Conservation (phyloP, 35 echinoderm and acorn worm species). For the Strongylocentrotus purpuratus region DNA sequence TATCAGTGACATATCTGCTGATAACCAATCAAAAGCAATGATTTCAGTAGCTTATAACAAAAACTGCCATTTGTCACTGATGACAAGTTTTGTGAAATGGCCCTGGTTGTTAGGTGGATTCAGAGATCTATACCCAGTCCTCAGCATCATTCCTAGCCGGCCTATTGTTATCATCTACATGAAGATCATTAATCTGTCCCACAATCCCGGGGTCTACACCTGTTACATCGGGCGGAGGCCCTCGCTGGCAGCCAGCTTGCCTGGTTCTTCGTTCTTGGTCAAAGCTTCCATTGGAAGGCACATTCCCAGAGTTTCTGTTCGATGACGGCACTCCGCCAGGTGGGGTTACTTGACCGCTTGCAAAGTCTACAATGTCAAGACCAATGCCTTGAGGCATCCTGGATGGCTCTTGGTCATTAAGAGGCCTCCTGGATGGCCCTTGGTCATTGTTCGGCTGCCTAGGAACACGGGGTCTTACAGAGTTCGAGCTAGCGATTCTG, state of each 20-base stretch:
- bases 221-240: constrained; percentile 25
- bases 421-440: not conserved
- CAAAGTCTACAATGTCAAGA: constrained; percentile 8
- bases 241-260: not conserved
- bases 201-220: constrained; percentile 9
- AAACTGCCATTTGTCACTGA: too few species aligned
- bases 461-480: not conserved
- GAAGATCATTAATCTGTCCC: not conserved
- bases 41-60: too few species aligned
- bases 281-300: not conserved
- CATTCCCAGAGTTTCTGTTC: not conserved
- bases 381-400: not conserved
- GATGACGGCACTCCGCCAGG: not conserved
- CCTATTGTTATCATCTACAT: not conserved
- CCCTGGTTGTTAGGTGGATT: too few species aligned
- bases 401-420: not conserved
- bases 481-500: not conserved
- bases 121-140: constrained; percentile 6
- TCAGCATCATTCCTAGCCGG: not conserved
- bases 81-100: too few species aligned
- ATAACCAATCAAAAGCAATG: too few species aligned
- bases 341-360: not conserved
- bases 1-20: too few species aligned
- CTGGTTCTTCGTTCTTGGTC: not conserved
- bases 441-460: not conserved